Evolutionary conservation across 2,113 vertebrate genomes (phyloP).

Genomic region (Sciurus niger): DNA sequence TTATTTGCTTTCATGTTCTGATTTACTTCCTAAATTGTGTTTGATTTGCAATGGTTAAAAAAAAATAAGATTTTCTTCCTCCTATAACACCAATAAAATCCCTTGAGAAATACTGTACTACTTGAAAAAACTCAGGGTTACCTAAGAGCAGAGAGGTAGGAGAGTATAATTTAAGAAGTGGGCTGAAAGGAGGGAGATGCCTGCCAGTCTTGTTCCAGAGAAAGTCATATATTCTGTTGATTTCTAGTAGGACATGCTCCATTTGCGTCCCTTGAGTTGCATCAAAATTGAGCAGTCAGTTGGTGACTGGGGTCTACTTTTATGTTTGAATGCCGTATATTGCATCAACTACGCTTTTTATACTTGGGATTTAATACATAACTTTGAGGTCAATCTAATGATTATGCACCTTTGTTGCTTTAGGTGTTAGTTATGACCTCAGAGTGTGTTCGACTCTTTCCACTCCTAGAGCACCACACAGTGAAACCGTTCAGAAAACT

Average conservation of each 20-base stretch:
- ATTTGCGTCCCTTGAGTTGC: not conserved
- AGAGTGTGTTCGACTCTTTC: not conserved
- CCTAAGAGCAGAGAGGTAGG: not conserved
- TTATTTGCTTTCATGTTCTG: not conserved
- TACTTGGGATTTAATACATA: not conserved
- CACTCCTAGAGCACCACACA: not conserved
- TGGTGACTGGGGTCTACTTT: not conserved
- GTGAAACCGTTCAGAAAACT: slow-evolving; percentile 2
- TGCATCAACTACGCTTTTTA: not conserved
- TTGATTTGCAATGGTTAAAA: slow-evolving; percentile 41
- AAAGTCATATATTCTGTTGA: not conserved
- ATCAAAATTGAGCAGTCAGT: not conserved
- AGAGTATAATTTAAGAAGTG: not conserved
- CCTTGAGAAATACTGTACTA: not conserved
- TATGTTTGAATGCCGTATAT: not conserved
- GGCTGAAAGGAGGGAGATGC: not conserved
- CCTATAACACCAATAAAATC: not conserved
- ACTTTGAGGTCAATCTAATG: not conserved
- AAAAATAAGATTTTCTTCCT: not conserved
- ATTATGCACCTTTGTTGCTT: not conserved
- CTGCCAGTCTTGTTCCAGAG: not conserved
- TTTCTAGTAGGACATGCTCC: not conserved
- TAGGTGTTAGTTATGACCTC: not conserved
- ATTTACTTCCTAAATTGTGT: not conserved
- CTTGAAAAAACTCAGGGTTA: not conserved